These are phyloP conservation scores for Chironomus riparius DNA, from an alignment of 2,888 invertebrate genomes.

Conservation along the genomic window DNA sequence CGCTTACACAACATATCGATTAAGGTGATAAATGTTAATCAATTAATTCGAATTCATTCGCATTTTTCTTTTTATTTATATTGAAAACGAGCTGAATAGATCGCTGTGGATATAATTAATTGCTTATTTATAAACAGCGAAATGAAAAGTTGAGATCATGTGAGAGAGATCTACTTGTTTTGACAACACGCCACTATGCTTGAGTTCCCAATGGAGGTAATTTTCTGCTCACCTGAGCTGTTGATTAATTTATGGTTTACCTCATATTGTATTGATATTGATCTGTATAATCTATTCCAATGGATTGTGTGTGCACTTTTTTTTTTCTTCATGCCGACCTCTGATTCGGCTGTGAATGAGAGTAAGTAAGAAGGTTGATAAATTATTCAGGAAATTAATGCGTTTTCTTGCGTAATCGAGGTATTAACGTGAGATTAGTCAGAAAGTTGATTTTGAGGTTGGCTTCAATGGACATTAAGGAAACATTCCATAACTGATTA, in stretches of 20 bases:
- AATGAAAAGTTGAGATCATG: not conserved
- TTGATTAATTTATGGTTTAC: constrained; percentile 20
- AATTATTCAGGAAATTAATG: too few species aligned
- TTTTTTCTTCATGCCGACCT: not conserved
- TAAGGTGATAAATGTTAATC: constrained; percentile 27
- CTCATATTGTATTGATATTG: not conserved
- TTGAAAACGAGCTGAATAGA: not conserved
- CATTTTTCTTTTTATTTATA: not conserved
- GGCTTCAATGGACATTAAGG: too few species aligned
- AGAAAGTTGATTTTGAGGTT: too few species aligned
- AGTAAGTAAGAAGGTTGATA: too few species aligned
- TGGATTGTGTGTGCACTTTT: not conserved
- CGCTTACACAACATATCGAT: constrained; percentile 26
- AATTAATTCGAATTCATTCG: constrained; percentile 14
- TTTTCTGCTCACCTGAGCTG: constrained; percentile 24
- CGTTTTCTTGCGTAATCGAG: too few species aligned
- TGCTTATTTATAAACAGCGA: constrained; percentile 16
- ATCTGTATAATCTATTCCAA: not conserved
- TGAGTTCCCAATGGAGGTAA: not conserved
- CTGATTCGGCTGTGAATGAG: too few species aligned
- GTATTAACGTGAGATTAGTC: too few species aligned
- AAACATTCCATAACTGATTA: too few species aligned
- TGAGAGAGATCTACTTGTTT: constrained; percentile 6
- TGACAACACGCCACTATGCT: constrained; percentile 13
- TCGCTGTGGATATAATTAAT: constrained; percentile 15